A percentile compares a stretch with the other conserved stretches of the same genome.
phyloP scores from a whole-genome alignment of 2,797 vertebrate species.

The Hozukius guyotensis region DNA sequence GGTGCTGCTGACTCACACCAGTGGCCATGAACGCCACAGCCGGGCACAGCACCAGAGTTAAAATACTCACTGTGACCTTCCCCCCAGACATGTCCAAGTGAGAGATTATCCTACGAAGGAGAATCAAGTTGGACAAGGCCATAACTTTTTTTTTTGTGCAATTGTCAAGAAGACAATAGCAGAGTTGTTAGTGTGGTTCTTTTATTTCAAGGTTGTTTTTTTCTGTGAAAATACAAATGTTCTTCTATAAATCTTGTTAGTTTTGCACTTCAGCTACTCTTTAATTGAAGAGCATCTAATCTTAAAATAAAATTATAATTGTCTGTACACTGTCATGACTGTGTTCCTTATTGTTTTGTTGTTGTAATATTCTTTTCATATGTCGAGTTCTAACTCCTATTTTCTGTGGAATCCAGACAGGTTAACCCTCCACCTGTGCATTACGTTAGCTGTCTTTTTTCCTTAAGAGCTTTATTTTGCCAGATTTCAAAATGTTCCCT shows the following conservation, averaged over 20 bases:
- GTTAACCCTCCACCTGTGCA: no score
- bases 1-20: conserved; percentile 23
- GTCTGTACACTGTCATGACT: background rate
- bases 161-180: background rate
- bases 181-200: background rate
- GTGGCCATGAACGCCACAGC: background rate
- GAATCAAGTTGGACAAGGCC: conserved; percentile 37
- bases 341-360: background rate
- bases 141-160: conserved; percentile 9
- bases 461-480: background rate
- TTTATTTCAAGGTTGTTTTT: background rate
- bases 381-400: background rate
- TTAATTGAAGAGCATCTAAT: background rate
- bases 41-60: background rate
- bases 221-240: background rate
- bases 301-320: background rate
- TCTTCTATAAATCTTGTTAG: background rate
- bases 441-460: background rate
- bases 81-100: conserved; percentile 10
- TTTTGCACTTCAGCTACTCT: background rate
- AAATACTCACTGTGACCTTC: conserved; percentile 33
- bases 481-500: background rate
- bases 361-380: background rate
- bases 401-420: background rate
- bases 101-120: conserved; percentile 12